Evolutionary conservation across 2,888 invertebrate genomes (phyloP).

Genomic region (Ephialtes manifestator): DNA sequence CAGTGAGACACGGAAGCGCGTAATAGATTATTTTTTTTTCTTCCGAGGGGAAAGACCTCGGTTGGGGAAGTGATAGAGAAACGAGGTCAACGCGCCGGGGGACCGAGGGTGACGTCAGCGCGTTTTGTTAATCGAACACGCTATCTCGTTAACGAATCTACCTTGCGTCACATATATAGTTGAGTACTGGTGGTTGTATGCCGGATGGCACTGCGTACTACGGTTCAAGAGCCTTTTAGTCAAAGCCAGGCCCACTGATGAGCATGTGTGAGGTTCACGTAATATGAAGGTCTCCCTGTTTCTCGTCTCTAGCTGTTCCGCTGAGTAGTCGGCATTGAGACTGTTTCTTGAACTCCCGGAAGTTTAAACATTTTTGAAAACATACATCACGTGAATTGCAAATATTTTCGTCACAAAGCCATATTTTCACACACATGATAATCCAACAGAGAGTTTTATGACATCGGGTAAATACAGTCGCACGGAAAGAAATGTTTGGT

Average conservation of each 20-base stretch:
- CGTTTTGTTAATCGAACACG: conserved; percentile 52
- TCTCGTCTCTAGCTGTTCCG: not conserved
- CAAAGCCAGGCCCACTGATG: not conserved
- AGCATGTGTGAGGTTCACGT: not conserved
- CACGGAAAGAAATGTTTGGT: too few relatives aligned
- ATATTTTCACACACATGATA: not conserved
- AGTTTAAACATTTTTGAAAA: conserved; percentile 12
- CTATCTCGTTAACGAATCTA: conserved; percentile 54
- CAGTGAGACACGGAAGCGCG: conserved; percentile 20
- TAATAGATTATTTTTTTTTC: conserved; percentile 37
- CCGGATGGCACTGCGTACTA: not conserved
- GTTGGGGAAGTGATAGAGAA: conserved; percentile 26
- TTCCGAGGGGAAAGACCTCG: conserved; percentile 35
- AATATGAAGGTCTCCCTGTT: conserved; percentile 17
- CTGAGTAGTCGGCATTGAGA: conserved; percentile 20
- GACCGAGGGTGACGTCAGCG: conserved; percentile 58
- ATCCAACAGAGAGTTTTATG: not conserved
- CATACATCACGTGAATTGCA: conserved; percentile 15
- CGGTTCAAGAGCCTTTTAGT: conserved; percentile 52
- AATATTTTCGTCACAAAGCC: not conserved
- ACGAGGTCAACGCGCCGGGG: conserved; percentile 54
- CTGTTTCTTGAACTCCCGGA: conserved; percentile 13
- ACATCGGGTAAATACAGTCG: not conserved
- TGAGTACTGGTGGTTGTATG: not conserved
- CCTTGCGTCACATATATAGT: conserved; percentile 24